Evolutionary conservation across 2,113 vertebrate genomes (phyloP), one percentile per base, ranked within the genome.

Genomic region (Donacobius atricapilla): DNA sequence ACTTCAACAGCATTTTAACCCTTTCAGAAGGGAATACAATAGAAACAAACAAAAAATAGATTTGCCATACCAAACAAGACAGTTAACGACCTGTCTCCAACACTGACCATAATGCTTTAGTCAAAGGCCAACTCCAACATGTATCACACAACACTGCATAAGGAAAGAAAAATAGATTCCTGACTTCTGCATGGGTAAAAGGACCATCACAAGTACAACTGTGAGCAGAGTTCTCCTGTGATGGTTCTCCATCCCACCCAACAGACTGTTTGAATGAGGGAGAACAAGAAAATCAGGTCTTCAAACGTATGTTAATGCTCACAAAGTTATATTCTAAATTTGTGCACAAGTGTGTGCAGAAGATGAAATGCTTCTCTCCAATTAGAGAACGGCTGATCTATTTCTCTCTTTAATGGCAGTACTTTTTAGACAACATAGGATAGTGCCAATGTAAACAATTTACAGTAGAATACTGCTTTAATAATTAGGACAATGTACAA

Each of bases 1-100:
- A 97, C 96, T 96, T 96, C 96, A 97, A 97, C 94, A 96, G 90
- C 95, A 97, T 96, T 97, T 96, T 96, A 94, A 95, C 93, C 96
- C 96, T 96, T 97, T 96, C 96, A 95, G 39, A 95, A 96, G 96
- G 96, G 96, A 96, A 96, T 96, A 96, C 86, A 96, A 96, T 96
- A 96, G 96, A 97, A 96, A 96, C 93, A 96, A 96, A 96, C 88
- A 96, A 92, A 95, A 95, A 96, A 96, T 65, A 96, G 92, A 91
- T 96, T 96, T 96, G 93, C 95, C 94, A 96, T 94, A 96, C 92
- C 94, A 97, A 96, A 95, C 83, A 96, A 97, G 95, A 94, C 88
- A 93, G 94, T 93, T 70, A 95, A 94, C 0, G 83, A 96, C 90
- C 94, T 89, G 93, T 97, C 96, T 96, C 95, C 96, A 96, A 92